Base-by-base conservation (phyloP, 1,140 invertebrate genomes). In the Trachymyrmex cornetzi region DNA sequence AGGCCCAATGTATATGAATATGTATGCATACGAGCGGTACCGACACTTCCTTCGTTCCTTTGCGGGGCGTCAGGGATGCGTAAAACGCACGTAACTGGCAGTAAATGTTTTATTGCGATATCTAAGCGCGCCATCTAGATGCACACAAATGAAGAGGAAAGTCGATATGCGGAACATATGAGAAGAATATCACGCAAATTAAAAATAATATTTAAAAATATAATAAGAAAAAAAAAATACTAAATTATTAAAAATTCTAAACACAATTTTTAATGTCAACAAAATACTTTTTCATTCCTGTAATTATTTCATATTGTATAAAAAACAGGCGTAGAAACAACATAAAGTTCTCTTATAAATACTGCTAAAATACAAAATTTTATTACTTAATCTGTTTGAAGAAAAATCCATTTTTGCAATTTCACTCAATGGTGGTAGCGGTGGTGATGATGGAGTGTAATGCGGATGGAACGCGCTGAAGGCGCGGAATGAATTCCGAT, bases 1-100 rank as follows among this genome's bases (percentile, higher is more conserved):
- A 91, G 81, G 82, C 77, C 77, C 69, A 66, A 44, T 11, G 53
- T 44, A 69, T 69, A 85, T 89, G 85, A 90, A 90, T 87, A 88
- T 86, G 88, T 81, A 89, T 89, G 63, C 57, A 48, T 27, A 44
- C 75, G 75, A 66, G 50, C 61, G 55, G 69, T 74, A 75, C 69
- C 27, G 38, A 55, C 80, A 50, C 38, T 61, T 82, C 71, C 80
- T 61, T 82, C 64, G 30, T 38, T 55, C 55, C 38, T 63, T 71
- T 11, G 67, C 67, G 53, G 24, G 14, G 24, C 80, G 67, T 75
- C 44, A 61, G 69, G 38, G 80, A 75, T 84, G 55, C 80, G 80
- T 84, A 63, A 75, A 84, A 38, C 66, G 50, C 57, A 69, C 50
- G 50, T 30, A 9, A n/a, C 69, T 59, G 80, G 38, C 44, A 34